Percentiles rank a stretch among this genome's conserved stretches.
Evolutionary conservation across 2,113 vertebrate species (phyloP).

Genomic region (Periophthalmodon schlosseri): DNA sequence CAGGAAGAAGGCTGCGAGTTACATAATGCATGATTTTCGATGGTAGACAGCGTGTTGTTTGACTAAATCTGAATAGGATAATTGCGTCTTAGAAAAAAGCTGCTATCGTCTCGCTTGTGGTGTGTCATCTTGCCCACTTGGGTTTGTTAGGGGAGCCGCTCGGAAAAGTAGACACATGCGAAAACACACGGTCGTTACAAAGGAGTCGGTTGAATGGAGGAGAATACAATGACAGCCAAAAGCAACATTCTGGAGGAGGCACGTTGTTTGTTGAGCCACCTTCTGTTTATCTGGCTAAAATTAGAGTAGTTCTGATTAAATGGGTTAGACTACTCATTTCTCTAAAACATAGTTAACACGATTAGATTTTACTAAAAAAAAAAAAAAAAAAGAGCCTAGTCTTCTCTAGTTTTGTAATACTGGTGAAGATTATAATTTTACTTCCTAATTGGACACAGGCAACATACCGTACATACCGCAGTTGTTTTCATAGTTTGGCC

Average conservation of each 20-base stretch:
- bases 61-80: constrained; percentile 11
- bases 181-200: background rate
- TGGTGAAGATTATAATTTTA: no score
- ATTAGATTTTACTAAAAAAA: no score
- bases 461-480: no score
- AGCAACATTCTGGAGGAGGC: background rate
- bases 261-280: background rate
- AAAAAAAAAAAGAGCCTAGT: no score
- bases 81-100: constrained; percentile 10
- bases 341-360: no score
- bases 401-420: no score
- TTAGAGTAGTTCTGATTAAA: background rate
- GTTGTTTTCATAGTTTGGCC: no score
- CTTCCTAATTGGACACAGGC: no score
- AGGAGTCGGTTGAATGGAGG: background rate
- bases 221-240: background rate
- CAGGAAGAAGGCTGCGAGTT: constrained; percentile 2
- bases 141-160: constrained; percentile 1
- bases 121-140: constrained; percentile 9
- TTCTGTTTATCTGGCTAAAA: background rate
- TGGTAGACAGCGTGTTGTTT: background rate
- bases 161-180: background rate
- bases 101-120: background rate
- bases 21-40: constrained; percentile 6
- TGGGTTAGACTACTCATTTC: no score